Evolutionary conservation across 2,888 invertebrate genomes (phyloP), one percentile per base, ranked within the genome.

Genomic region (Emesis furor): DNA sequence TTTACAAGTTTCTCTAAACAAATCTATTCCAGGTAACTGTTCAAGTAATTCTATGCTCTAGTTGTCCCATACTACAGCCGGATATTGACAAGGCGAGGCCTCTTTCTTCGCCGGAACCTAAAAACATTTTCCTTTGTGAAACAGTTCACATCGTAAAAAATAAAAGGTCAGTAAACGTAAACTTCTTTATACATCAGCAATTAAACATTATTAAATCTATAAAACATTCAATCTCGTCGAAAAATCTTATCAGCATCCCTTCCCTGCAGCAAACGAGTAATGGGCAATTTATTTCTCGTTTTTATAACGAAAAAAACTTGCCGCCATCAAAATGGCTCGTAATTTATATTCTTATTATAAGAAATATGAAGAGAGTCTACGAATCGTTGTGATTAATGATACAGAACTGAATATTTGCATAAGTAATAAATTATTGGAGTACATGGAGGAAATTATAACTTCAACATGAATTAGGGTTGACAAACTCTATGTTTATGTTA

Each of bases 381-480:
- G 67, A 67, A 67, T 67, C 67, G 35, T 67, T 55, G 39, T 80
- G 83, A 83, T 83, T 77, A 77, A 83, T 78, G 77, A 77, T 42
- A 79, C 83, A 59, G 74, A 75, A 77, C 76, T 77, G 77, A 73
- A 42, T 83, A 83, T 80, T 76, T 80, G 80, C 76, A 83, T 80
- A 79, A 77, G 76, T 73, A 79, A 82, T 82, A 79, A 82, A 82
- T 82, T 82, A 79, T 68, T 82, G 67, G 68, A 72, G 74, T 51
- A 73, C 71, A 78, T 51, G 59, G 46, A 65, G 71, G 76, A 62
- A 76, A 76, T 78, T 73, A 72, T 76, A 76, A 76, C 51, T 76
- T 69, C 68, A 24, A 76, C 37, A 2, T 30, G 37, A 67, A 35
- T 59, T 39, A 76, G 76, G 76, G 76, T n/a, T 76, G 39, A 0